Evolutionary conservation across 2,888 invertebrate species (phyloP).

Genomic region (Heliconius ismenius): DNA sequence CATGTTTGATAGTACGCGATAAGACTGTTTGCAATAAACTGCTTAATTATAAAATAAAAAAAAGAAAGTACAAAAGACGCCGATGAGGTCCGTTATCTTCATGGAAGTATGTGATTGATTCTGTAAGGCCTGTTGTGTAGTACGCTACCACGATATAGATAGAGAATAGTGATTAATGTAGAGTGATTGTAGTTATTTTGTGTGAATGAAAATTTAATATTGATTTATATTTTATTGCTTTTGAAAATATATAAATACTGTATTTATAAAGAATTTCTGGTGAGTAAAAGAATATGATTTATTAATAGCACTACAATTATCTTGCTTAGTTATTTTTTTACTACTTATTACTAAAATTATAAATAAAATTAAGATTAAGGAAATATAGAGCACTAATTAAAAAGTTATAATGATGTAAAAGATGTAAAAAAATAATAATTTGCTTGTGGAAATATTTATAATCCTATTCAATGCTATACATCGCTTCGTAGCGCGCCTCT

Average conservation of each 20-base stretch:
- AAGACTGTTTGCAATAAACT: constrained; percentile 51
- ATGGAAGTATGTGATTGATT: constrained; percentile 70
- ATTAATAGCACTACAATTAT: too few relatives aligned
- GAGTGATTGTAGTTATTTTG: not conserved
- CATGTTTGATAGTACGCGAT: constrained; percentile 32
- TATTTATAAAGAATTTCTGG: not conserved
- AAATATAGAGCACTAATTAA: not conserved
- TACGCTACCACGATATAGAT: not conserved
- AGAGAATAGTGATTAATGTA: not conserved
- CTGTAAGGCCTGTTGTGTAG: constrained; percentile 42
- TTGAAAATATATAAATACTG: not conserved
- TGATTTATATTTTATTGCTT: too few relatives aligned
- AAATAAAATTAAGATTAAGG: not conserved
- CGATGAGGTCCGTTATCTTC: constrained; percentile 56
- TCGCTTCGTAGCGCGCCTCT: not conserved
- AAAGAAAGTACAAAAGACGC: constrained; percentile 61
- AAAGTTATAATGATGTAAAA: not conserved
- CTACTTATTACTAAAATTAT: too few relatives aligned
- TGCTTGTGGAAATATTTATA: too few relatives aligned
- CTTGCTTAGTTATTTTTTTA: too few relatives aligned
- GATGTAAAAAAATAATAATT: too few relatives aligned
- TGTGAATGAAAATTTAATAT: not conserved
- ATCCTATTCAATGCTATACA: not conserved
- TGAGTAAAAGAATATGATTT: not conserved
- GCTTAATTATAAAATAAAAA: constrained; percentile 67